phyloP scores from a whole-genome alignment of 2,888 invertebrate species.

The Patella ulyssiponensis region DNA sequence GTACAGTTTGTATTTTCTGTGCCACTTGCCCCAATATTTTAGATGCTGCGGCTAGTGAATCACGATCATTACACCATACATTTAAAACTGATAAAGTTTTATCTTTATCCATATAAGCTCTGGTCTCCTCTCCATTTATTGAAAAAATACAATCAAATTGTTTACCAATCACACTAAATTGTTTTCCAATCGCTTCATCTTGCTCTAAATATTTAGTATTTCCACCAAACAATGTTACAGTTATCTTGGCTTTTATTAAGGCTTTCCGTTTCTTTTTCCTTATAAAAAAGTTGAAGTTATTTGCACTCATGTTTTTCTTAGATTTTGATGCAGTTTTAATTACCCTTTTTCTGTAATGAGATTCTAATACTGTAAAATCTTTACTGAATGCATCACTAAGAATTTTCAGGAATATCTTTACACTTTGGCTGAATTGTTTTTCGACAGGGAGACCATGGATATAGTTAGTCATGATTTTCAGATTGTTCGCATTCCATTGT shows the following conservation, averaged over 20 bases:
- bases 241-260: background rate
- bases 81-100: background rate
- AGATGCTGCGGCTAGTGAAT: no score
- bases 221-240: background rate
- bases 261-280: background rate
- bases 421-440: background rate
- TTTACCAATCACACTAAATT: background rate
- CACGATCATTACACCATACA: background rate
- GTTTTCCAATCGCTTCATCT: background rate
- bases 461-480: background rate
- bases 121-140: background rate
- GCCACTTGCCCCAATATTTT: no score
- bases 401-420: background rate
- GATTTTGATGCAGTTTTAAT: background rate
- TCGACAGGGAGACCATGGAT: background rate
- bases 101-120: background rate
- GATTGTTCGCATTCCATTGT: background rate
- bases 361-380: background rate
- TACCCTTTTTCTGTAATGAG: background rate
- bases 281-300: background rate
- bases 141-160: background rate
- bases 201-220: background rate
- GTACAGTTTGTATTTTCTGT: no score
- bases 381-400: background rate
- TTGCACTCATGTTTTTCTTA: background rate